Evolutionary conservation across 2,797 vertebrate genomes (phyloP), one percentile per base, ranked within the genome.

Genomic region (Denticeps clupeoides): DNA sequence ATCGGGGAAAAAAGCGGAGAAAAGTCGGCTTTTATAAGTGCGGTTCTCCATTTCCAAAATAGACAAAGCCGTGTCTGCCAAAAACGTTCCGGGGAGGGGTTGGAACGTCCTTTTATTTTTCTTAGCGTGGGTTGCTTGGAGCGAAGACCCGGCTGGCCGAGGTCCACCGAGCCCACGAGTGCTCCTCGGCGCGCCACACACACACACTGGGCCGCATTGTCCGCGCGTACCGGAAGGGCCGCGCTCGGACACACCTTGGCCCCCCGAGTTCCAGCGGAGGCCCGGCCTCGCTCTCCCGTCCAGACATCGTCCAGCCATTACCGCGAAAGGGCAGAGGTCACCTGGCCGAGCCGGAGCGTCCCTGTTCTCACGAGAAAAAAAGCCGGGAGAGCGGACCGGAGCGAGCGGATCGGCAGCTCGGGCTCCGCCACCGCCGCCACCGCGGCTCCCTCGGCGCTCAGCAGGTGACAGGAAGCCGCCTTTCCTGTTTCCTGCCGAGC

Each of bases 1-100:
- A 38, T 21, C 35, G 21, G 18, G n/a, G n/a, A n/a, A n/a, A n/a
- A n/a, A n/a, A n/a, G n/a, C n/a, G n/a, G n/a, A n/a, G n/a, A n/a
- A n/a, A n/a, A n/a, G n/a, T n/a, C n/a, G n/a, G n/a, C n/a, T n/a
- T n/a, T n/a, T n/a, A n/a, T n/a, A n/a, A n/a, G n/a, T n/a, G n/a
- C n/a, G n/a, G n/a, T n/a, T n/a, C n/a, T n/a, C n/a, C n/a, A n/a
- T 18, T 50, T 64, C 63, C 58, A 58, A 65, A 50, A 62, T 45
- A 66, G 65, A 66, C 59, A 59, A 56, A 62, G 27, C 44, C 31
- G 44, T 48, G 56, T 65, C 56, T 68, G 65, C 72, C 69, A 58
- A 69, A 59, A n/a, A n/a, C n/a, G n/a, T n/a, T 55, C 49, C 53
- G 19, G 64, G 78, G 77, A 75, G 77, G 52, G 72, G 66, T 62